Conservation (phyloP, 2,888 invertebrate genomes). For the Stenodera caucasica region DNA sequence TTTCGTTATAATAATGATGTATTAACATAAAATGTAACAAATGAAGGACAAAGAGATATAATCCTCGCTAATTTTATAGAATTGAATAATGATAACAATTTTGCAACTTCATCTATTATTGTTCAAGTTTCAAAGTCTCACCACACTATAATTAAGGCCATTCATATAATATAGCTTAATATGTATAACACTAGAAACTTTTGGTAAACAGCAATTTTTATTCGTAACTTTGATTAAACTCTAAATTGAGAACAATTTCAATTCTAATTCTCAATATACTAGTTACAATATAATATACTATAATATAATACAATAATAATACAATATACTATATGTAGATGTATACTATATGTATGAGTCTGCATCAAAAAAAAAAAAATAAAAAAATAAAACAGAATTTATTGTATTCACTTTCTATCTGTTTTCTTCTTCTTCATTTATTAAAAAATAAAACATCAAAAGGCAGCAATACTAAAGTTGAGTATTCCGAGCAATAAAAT, state of each 20-base stretch:
- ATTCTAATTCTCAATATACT: neutral
- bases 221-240: neutral
- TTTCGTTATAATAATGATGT: too few species aligned
- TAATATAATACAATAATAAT: too few species aligned
- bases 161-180: neutral
- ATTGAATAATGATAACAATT: slow-evolving; percentile 6
- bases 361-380: too few species aligned
- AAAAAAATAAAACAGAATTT: too few species aligned
- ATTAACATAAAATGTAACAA: neutral
- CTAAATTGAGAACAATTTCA: neutral
- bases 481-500: neutral
- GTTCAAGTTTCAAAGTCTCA: neutral
- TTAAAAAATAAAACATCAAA: slow-evolving; percentile 5
- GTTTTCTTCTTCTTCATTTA: neutral
- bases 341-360: too few species aligned
- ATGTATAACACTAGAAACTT: neutral
- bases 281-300: too few species aligned
- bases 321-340: too few species aligned
- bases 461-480: neutral
- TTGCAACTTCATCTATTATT: slow-evolving; percentile 2
- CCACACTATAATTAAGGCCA: neutral
- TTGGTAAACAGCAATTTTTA: neutral
- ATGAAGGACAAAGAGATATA: neutral
- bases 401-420: too few species aligned
- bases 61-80: neutral